These are phyloP conservation scores for Drosophila kokeensis DNA, from an alignment of 2,888 invertebrate species.

Conservation along the genomic window DNA sequence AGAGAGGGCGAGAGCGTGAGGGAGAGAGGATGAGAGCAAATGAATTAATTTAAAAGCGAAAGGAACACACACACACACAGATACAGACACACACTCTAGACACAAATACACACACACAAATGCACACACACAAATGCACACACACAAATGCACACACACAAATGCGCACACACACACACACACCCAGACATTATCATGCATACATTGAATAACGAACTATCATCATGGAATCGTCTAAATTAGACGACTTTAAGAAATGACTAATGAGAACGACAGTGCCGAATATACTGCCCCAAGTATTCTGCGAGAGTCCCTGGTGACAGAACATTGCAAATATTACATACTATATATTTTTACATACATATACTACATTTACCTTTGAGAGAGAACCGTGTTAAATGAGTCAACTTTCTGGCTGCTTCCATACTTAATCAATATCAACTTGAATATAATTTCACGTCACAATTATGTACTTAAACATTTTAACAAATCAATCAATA, in stretches of 20 bases:
- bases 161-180: conserved; percentile 14
- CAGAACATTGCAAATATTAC: conserved; percentile 48
- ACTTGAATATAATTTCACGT: conserved; percentile 36
- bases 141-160: conserved; percentile 1
- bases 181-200: conserved; percentile 34
- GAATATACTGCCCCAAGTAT: conserved; percentile 56
- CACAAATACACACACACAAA: neutral
- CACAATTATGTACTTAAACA: conserved; percentile 37
- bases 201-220: conserved; percentile 47
- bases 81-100: conserved; percentile 10
- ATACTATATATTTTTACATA: conserved; percentile 25
- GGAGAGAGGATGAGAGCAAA: conserved; percentile 42
- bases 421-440: conserved; percentile 37
- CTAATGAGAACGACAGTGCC: conserved; percentile 48
- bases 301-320: conserved; percentile 49
- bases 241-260: conserved; percentile 66
- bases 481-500: conserved; percentile 30
- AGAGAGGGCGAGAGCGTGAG: conserved; percentile 1
- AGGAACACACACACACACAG: conserved; percentile 33
- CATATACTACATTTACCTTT: conserved; percentile 22
- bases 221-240: conserved; percentile 73
- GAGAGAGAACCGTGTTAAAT: conserved; percentile 26
- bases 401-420: conserved; percentile 44
- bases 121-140: conserved; percentile 14
- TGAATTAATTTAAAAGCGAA: conserved; percentile 34